Conservation (phyloP, 64 coral and sea anemone genomes). For the Pocillopora damicornis region DNA sequence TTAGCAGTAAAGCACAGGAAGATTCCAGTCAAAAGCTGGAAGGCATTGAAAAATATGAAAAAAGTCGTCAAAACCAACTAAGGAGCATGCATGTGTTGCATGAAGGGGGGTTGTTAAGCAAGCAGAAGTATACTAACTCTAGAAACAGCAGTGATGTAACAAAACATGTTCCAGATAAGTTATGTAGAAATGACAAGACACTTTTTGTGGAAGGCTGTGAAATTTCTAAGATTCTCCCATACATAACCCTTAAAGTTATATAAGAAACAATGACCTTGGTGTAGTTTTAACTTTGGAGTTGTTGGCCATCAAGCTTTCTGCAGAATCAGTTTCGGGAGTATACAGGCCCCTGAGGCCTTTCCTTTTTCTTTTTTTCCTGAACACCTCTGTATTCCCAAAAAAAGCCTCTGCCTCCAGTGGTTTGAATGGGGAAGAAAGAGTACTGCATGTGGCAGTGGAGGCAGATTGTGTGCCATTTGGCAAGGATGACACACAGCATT, state of each 20-base stretch:
- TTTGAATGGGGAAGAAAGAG: slow-evolving; percentile 53
- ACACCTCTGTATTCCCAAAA: slow-evolving; percentile 39
- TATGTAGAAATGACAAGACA: slow-evolving; percentile 28
- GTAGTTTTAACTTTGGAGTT: slow-evolving; percentile 32
- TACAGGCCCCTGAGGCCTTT: slow-evolving; percentile 69
- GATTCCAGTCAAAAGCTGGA: slow-evolving; percentile 27
- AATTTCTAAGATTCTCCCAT: slow-evolving; percentile 51
- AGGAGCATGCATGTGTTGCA: slow-evolving; percentile 45
- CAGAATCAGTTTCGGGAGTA: slow-evolving; percentile 38
- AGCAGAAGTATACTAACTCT: slow-evolving; percentile 46
- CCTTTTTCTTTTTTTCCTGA: slow-evolving; percentile 22
- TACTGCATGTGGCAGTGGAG: slow-evolving; percentile 41
- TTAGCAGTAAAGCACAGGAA: slow-evolving; percentile 43
- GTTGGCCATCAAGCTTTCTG: slow-evolving; percentile 45
- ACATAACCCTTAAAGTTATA: slow-evolving; percentile 54
- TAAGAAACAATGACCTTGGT: slow-evolving; percentile 57
- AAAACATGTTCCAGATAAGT: slow-evolving; percentile 3
- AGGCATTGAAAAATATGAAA: slow-evolving; percentile 37
- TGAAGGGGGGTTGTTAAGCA: slow-evolving; percentile 39
- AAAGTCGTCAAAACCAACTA: slow-evolving; percentile 26
- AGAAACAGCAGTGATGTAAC: slow-evolving; percentile 38
- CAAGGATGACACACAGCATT: slow-evolving; percentile 38
- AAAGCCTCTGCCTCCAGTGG: slow-evolving; percentile 44
- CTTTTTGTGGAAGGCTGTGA: slow-evolving; percentile 54
- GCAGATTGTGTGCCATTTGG: slow-evolving; percentile 68